A percentile compares a stretch with the other conserved stretches of the same genome.
Conservation (phyloP, 1,140 invertebrate genomes). For the Trichomalopsis sarcophagae region DNA sequence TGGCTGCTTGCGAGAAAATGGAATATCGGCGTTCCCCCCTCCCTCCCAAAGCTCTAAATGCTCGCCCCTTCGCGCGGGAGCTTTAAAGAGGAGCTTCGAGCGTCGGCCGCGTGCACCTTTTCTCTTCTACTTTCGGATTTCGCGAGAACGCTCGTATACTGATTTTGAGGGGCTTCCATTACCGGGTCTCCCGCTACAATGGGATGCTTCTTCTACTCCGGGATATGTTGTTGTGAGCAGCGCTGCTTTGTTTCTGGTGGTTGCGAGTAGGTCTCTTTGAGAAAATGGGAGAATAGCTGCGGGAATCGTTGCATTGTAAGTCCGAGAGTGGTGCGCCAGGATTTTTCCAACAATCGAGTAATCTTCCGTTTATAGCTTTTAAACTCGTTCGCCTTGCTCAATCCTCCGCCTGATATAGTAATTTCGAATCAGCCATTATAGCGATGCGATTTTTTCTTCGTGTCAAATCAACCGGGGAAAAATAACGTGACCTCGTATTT, state of each 20-base stretch:
- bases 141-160: not conserved
- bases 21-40: conserved; percentile 21
- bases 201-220: not conserved
- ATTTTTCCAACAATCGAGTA: not conserved
- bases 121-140: conserved; percentile 18
- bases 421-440: not conserved
- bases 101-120: not conserved
- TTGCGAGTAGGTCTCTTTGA: not conserved
- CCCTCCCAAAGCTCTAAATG: not conserved
- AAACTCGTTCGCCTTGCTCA: too few species aligned
- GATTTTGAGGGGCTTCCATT: conserved; percentile 3
- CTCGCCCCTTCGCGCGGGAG: conserved; percentile 17
- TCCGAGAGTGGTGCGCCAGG: too few species aligned
- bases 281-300: not conserved
- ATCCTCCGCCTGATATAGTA: too few species aligned
- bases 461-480: not conserved
- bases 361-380: not conserved
- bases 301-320: not conserved
- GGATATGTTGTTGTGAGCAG: too few species aligned
- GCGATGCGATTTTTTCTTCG: not conserved
- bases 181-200: not conserved
- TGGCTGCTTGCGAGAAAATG: conserved; percentile 57
- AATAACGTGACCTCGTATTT: not conserved
- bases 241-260: too few species aligned
- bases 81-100: conserved; percentile 25